These are phyloP conservation scores for Thunnus maccoyii DNA, from an alignment of 2,113 vertebrate genomes.

Conservation along the genomic window DNA sequence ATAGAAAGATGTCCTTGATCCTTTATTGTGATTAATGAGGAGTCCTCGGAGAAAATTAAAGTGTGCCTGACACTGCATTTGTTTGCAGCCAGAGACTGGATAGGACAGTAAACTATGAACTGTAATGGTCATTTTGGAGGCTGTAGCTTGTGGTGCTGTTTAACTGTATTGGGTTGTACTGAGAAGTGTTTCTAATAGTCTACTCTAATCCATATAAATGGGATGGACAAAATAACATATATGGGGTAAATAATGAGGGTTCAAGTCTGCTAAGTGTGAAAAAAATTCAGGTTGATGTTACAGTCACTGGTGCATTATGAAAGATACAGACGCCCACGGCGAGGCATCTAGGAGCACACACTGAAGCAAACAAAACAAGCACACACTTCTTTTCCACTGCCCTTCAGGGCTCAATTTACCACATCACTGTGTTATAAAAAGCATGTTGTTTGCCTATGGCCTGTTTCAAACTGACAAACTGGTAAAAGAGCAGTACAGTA, in stretches of 20 bases:
- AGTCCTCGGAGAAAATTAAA: conserved; percentile 33
- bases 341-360: background rate
- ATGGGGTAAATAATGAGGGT: background rate
- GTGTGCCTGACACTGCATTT: background rate
- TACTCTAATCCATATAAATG: too few species aligned
- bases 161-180: too few species aligned
- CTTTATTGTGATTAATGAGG: conserved; percentile 49
- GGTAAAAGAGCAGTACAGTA: conserved; percentile 29
- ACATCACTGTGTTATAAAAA: conserved; percentile 13
- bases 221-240: too few species aligned
- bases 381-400: conserved; percentile 4
- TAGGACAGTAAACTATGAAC: too few species aligned
- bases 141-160: too few species aligned
- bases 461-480: conserved; percentile 40
- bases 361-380: background rate
- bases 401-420: conserved; percentile 10
- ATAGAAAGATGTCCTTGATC: conserved; percentile 24
- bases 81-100: too few species aligned
- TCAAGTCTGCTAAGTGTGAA: conserved; percentile 1
- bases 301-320: conserved; percentile 44
- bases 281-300: conserved; percentile 3
- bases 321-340: background rate
- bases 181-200: too few species aligned
- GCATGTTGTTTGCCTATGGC: conserved; percentile 45
- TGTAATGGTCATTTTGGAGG: too few species aligned